Conservation (phyloP, 2,113 vertebrate species). For the Boulengeromyrus knoepffleri region DNA sequence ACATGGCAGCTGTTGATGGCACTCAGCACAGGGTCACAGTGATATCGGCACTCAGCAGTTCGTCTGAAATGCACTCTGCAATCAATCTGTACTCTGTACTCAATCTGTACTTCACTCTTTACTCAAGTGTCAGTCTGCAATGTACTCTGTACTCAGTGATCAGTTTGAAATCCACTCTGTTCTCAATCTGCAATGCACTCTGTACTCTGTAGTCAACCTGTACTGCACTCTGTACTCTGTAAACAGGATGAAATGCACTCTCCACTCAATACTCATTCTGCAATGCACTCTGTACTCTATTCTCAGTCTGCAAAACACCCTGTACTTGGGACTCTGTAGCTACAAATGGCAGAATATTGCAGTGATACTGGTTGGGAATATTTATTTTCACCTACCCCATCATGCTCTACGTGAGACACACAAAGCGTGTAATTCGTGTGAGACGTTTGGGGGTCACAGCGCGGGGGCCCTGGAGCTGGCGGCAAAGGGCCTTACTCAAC, state of each 20-base stretch:
- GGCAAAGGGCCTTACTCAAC: background rate
- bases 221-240: background rate
- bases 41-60: background rate
- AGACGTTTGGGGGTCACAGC: background rate
- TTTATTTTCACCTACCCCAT: background rate
- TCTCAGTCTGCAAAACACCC: background rate
- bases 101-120: background rate
- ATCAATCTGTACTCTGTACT: background rate
- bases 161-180: background rate
- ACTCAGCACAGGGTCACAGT: background rate
- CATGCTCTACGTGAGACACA: background rate
- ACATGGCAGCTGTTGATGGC: background rate
- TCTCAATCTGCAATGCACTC: background rate
- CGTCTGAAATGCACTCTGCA: background rate
- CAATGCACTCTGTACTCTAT: background rate
- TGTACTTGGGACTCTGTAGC: background rate
- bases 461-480: background rate
- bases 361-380: background rate
- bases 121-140: background rate
- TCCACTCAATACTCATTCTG: background rate
- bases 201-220: background rate
- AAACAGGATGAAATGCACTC: background rate
- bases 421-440: background rate
- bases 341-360: background rate
- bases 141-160: background rate